Percentiles rank a stretch among this genome's conserved stretches.
phyloP scores from a whole-genome alignment of 2,113 vertebrate genomes.

The Aleadryas rufinucha region DNA sequence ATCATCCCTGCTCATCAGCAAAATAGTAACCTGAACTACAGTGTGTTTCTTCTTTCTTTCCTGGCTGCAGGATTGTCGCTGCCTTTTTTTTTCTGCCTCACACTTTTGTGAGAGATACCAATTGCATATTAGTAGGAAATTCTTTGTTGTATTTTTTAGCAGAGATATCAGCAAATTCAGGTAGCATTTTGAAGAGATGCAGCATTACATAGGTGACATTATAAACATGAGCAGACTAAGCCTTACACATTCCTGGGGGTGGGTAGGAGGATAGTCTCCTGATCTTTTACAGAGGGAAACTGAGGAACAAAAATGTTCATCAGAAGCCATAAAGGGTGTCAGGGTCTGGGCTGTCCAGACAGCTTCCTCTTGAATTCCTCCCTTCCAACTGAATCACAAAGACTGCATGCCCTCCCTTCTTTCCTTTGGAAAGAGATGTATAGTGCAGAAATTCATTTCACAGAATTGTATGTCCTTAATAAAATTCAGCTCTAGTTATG shows the following conservation, averaged over 20 bases:
- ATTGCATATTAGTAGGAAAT: background rate
- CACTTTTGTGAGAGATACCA: background rate
- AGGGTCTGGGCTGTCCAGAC: background rate
- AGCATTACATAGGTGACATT: background rate
- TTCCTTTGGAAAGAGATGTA: conserved; percentile 23
- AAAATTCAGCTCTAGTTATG: conserved; percentile 76
- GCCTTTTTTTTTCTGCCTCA: background rate
- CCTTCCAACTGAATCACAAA: background rate
- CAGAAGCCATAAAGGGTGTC: background rate
- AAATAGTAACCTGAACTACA: background rate
- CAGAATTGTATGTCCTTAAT: conserved; percentile 69
- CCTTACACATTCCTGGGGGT: background rate
- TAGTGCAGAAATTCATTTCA: conserved; percentile 49
- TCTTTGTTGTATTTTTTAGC: background rate
- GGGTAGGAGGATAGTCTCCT: background rate
- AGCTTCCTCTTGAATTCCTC: background rate
- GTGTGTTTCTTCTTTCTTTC: background rate
- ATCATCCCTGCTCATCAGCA: background rate
- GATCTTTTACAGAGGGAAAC: background rate
- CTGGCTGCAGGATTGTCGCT: background rate
- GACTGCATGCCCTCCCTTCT: background rate
- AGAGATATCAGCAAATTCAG: background rate
- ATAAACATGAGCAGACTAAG: background rate
- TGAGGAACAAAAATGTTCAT: background rate
- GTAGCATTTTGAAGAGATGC: background rate